A percentile compares a stretch with the other conserved stretches of the same genome.
Conservation (phyloP, 2,797 vertebrate genomes). For the Eulemur rubriventer region DNA sequence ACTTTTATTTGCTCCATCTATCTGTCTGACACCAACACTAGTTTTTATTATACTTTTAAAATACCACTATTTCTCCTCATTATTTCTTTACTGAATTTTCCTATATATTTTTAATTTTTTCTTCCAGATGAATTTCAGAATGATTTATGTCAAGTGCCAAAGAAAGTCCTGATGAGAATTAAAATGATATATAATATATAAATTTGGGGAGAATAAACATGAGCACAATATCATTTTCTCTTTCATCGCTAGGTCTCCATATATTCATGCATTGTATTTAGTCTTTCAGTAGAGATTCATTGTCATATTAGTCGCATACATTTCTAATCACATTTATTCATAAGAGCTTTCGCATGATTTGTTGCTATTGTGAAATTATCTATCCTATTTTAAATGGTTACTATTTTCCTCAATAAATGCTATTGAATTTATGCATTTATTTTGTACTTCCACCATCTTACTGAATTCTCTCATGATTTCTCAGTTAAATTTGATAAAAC, state of each 20-base stretch:
- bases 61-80: not conserved
- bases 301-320: not conserved
- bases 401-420: not conserved
- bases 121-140: not conserved
- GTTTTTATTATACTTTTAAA: not conserved
- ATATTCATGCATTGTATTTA: not conserved
- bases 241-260: not conserved
- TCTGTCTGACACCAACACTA: not conserved
- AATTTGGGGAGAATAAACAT: not conserved
- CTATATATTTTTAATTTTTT: not conserved
- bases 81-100: not conserved
- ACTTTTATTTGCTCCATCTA: not conserved
- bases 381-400: not conserved
- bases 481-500: not conserved
- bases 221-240: not conserved
- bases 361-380: not conserved
- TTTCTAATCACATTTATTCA: not conserved
- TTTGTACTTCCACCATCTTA: not conserved
- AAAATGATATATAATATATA: not conserved
- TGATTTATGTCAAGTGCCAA: not conserved
- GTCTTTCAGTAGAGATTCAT: not conserved
- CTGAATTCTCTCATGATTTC: not conserved
- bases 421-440: conserved; percentile 23
- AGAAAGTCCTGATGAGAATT: not conserved
- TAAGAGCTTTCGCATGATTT: not conserved